Evolutionary conservation across 2,888 invertebrate genomes (phyloP).

Genomic region (Creontiades dilutus): DNA sequence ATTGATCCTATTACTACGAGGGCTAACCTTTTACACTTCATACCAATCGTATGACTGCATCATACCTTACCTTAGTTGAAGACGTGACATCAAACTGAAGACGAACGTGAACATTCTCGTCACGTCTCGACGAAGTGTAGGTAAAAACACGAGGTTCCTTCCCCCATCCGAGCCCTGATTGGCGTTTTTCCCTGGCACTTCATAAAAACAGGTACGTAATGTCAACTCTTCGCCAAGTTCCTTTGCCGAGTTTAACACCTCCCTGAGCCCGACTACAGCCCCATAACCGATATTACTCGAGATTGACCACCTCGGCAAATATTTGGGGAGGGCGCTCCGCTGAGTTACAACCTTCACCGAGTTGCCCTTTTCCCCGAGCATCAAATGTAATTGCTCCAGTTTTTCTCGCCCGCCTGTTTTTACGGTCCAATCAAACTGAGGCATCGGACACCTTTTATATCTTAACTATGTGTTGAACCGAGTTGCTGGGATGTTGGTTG

Average conservation of each 20-base stretch:
- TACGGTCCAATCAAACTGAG: slow-evolving; percentile 65
- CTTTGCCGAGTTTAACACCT: slow-evolving; percentile 1
- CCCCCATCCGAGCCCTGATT: slow-evolving; percentile 37
- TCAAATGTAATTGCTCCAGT: slow-evolving; percentile 70
- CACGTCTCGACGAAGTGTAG: slow-evolving; percentile 24
- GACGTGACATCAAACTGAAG: background rate
- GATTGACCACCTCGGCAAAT: slow-evolving; percentile 68
- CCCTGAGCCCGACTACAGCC: background rate
- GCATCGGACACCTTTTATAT: slow-evolving; percentile 28
- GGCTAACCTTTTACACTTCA: too few species aligned
- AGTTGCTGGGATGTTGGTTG: background rate
- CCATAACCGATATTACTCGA: slow-evolving; percentile 52
- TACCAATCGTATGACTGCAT: too few species aligned
- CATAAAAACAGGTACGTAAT: slow-evolving; percentile 53
- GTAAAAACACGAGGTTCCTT: background rate
- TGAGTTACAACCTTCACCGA: slow-evolving; percentile 32
- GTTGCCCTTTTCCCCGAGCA: slow-evolving; percentile 26
- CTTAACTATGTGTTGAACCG: background rate
- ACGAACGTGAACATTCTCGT: slow-evolving; percentile 39
- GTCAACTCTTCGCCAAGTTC: slow-evolving; percentile 14
- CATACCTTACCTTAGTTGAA: too few species aligned
- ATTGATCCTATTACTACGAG: too few species aligned
- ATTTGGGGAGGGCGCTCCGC: slow-evolving; percentile 23
- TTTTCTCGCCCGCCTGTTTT: slow-evolving; percentile 61
- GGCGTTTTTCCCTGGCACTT: background rate